These are phyloP conservation scores for Arge pagana DNA, from an alignment of 2,888 invertebrate species.

Conservation along the genomic window DNA sequence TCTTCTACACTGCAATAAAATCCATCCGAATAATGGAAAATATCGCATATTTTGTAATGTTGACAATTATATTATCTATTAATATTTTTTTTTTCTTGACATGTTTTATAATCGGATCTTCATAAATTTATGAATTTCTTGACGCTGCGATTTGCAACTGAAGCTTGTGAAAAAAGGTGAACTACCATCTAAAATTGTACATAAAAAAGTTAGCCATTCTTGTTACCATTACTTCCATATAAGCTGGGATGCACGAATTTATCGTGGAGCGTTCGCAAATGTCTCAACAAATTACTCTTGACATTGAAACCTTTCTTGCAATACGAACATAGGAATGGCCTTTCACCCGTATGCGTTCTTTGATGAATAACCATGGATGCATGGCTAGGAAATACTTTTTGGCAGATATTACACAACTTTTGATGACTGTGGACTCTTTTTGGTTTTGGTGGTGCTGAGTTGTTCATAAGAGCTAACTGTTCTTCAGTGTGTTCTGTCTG, in stretches of 20 bases:
- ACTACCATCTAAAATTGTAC: background rate
- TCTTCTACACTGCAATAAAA: too few species aligned
- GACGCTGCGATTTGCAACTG: background rate
- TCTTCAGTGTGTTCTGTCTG: conserved; percentile 82
- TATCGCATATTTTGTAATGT: conserved; percentile 10
- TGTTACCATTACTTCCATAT: conserved; percentile 55
- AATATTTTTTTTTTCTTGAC: conserved; percentile 7
- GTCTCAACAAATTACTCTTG: conserved; percentile 75
- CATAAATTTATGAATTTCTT: background rate
- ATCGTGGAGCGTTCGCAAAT: conserved; percentile 76
- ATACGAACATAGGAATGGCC: conserved; percentile 74
- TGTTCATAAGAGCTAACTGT: conserved; percentile 78
- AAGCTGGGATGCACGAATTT: conserved; percentile 63
- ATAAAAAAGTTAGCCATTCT: conserved; percentile 49
- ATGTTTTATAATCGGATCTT: conserved; percentile 5
- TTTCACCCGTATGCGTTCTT: conserved; percentile 76
- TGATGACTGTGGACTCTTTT: conserved; percentile 56
- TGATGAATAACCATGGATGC: conserved; percentile 80
- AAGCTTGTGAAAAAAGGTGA: background rate
- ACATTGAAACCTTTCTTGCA: conserved; percentile 81
- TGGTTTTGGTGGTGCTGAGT: conserved; percentile 68
- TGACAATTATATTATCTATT: background rate
- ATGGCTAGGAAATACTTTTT: conserved; percentile 77
- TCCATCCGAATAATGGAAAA: too few species aligned
- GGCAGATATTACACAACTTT: conserved; percentile 68